Evolutionary conservation across 2,888 invertebrate genomes (phyloP), one percentile per base, ranked within the genome.

Genomic region (Mesochorus sp.): DNA sequence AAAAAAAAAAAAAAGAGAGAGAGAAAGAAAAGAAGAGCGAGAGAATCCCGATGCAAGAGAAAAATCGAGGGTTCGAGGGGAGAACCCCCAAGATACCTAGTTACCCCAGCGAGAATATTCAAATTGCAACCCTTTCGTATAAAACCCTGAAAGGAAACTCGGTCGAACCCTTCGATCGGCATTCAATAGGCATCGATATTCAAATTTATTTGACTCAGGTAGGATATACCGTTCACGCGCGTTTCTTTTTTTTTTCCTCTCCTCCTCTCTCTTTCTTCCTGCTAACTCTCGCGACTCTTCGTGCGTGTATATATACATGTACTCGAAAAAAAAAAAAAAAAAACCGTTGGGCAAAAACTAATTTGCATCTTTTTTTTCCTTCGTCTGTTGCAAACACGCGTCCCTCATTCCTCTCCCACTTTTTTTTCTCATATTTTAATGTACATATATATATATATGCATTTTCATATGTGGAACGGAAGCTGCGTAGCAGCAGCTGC

Each of bases 151-250:
- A 86, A 86, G 82, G 84, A 83, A 80, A 73, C 44, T 86, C 82
- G 57, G 51, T 61, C 74, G 81, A 85, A 88, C 89, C 90, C 90
- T 91, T 91, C 91, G 90, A 91, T 91, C 86, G 87, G 85, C 51
- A 90, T 90, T 91, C 90, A 91, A 91, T 91, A 86, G 90, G 90
- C 90, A 91, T 91, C 91, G 91, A 91, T 91, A 91, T 91, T 91
- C 91, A 91, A 91, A 91, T 91, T 90, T 90, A 89, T 90, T 90
- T 90, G 88, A 90, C 86, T 86, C 85, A 88, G 87, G 88, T 86
- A 76, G 70, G 55, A 55, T 74, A 53, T 78, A 51, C 53, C 76
- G 64, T 76, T 71, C 64, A 71, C 26, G 64, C 49, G 34, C 62
- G 26, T 28, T 47, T 24, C 72, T 80, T 81, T 59, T 67, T 72